phyloP scores from a whole-genome alignment of 2,113 vertebrate species.

The Strix uralensis region DNA sequence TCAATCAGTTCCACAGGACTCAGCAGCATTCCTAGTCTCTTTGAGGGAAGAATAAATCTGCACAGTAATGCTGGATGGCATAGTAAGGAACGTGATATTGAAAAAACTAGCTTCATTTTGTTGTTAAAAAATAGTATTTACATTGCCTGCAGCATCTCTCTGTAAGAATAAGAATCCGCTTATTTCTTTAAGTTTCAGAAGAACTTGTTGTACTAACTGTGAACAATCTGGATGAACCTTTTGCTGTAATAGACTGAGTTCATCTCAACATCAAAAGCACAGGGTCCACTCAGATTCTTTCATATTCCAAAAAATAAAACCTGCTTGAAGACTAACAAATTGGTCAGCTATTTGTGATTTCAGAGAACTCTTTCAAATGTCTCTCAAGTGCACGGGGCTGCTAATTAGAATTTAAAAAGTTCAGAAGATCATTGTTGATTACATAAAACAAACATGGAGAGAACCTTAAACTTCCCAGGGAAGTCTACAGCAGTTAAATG shows the following conservation, averaged over 20 bases:
- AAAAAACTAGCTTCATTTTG: neutral
- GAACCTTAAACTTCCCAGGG: neutral
- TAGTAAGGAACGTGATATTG: neutral
- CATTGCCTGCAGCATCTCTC: neutral
- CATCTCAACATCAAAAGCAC: neutral
- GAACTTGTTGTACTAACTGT: neutral
- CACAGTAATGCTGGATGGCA: neutral
- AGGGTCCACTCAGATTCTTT: neutral
- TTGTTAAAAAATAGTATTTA: neutral
- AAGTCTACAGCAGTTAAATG: neutral
- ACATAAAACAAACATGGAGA: neutral
- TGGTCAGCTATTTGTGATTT: neutral
- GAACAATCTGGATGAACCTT: neutral
- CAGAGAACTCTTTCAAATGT: neutral
- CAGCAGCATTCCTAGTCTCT: neutral
- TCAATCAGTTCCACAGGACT: neutral
- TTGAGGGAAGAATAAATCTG: neutral
- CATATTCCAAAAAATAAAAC: neutral
- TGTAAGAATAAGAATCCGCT: neutral
- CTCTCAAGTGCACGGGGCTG: neutral
- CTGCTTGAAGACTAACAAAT: neutral
- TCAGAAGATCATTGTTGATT: neutral
- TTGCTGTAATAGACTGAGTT: neutral
- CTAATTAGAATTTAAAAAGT: neutral
- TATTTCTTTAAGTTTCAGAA: neutral